phyloP scores from a whole-genome alignment of 2,888 invertebrate genomes.

The Malthinus seriepunctatus region DNA sequence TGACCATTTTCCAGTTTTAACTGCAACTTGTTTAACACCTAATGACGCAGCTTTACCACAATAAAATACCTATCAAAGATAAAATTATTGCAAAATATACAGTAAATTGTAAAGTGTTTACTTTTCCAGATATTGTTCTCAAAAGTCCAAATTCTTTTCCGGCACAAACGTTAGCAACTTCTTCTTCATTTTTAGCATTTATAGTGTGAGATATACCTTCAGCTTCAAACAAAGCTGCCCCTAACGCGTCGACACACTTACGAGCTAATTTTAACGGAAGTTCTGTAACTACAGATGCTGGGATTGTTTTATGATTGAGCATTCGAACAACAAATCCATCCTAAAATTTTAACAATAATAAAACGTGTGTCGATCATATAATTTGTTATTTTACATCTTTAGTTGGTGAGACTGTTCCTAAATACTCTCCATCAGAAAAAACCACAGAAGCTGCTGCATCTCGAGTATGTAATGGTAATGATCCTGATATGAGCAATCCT shows the following conservation, averaged over 20 bases:
- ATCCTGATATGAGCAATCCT: conserved; percentile 57
- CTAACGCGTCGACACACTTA: conserved; percentile 78
- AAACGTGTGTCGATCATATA: neutral
- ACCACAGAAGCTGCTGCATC: conserved; percentile 60
- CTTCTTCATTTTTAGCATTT: conserved; percentile 67
- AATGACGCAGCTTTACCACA: conserved; percentile 85
- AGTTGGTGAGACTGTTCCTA: conserved; percentile 77
- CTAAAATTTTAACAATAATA: conserved; percentile 50
- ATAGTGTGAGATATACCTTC: conserved; percentile 56
- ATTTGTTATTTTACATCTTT: conserved; percentile 62
- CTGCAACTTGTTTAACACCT: conserved; percentile 74
- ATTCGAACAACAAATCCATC: conserved; percentile 81
- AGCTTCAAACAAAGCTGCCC: conserved; percentile 72
- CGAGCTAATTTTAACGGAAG: conserved; percentile 76
- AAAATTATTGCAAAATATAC: conserved; percentile 26
- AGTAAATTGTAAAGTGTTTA: conserved; percentile 45
- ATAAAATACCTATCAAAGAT: conserved; percentile 69
- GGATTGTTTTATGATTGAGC: conserved; percentile 64
- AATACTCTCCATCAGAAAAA: conserved; percentile 79
- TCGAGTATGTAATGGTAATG: conserved; percentile 52
- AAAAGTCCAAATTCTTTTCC: conserved; percentile 92
- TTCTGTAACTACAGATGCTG: conserved; percentile 64
- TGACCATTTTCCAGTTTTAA: conserved; percentile 62
- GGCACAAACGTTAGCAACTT: conserved; percentile 73
- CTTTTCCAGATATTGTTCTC: conserved; percentile 83